These are phyloP conservation scores for Chloropsis hardwickii DNA, from an alignment of 2,113 vertebrate genomes.

Conservation along the genomic window DNA sequence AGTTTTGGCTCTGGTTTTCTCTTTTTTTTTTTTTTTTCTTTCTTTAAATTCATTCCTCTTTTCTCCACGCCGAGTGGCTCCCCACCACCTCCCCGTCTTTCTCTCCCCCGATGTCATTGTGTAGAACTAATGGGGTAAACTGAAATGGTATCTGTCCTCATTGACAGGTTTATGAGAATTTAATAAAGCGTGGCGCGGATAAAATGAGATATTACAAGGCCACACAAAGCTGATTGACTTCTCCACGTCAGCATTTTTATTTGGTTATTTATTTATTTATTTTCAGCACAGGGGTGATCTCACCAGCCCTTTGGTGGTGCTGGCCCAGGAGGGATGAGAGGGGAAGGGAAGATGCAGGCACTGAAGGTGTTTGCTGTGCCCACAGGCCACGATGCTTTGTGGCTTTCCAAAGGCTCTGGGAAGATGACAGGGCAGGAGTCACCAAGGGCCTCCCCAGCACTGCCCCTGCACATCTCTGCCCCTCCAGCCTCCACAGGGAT, in stretches of 20 bases:
- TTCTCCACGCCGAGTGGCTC: background rate
- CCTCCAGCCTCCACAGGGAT: rapidly evolving
- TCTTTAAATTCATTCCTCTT: constrained; percentile 49
- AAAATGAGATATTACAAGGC: constrained; percentile 80
- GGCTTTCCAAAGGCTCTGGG: rapidly evolving
- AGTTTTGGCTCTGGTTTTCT: constrained; percentile 5
- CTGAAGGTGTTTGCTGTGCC: background rate
- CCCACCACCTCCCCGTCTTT: background rate
- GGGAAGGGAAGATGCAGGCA: background rate
- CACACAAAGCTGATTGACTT: constrained; percentile 71
- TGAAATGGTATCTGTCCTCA: constrained; percentile 83
- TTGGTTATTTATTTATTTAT: constrained; percentile 51
- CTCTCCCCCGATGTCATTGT: constrained; percentile 70
- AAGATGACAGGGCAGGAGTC: background rate
- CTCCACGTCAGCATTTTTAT: constrained; percentile 71
- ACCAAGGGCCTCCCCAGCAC: background rate
- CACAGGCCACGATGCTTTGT: rapidly evolving
- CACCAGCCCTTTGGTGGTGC: background rate
- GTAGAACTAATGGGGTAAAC: constrained; percentile 83
- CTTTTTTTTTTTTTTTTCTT: background rate
- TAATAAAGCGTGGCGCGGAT: constrained; percentile 85
- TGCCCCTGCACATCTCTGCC: background rate
- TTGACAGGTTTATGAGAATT: constrained; percentile 88
- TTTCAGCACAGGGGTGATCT: background rate
- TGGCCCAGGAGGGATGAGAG: background rate